phyloP scores from a whole-genome alignment of 1,140 invertebrate species.

The Lepidurus apus region DNA sequence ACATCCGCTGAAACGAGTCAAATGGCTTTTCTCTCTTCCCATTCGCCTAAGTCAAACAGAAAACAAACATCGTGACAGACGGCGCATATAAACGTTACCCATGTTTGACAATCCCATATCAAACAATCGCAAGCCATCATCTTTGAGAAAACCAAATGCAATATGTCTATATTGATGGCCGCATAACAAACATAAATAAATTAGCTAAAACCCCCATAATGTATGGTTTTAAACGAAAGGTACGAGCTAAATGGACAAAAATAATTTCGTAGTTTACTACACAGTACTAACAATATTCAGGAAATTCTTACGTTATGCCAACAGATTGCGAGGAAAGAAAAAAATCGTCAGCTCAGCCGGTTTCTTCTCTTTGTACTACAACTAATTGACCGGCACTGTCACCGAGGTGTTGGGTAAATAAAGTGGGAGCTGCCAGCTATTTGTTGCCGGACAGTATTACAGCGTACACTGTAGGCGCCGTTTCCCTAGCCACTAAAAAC shows the following conservation, averaged over 20 bases:
- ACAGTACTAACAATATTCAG: no score
- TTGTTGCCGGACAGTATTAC: background rate
- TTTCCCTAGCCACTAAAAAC: slow-evolving; percentile 4
- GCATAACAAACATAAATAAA: no score
- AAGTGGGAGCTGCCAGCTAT: background rate
- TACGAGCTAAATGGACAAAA: no score
- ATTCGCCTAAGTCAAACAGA: background rate
- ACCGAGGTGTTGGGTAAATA: background rate
- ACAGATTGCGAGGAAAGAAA: no score
- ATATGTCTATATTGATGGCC: no score
- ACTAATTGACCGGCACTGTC: background rate
- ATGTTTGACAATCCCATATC: background rate
- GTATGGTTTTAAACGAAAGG: no score
- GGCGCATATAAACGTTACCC: background rate
- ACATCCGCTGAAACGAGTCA: background rate
- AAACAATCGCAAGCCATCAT: background rate
- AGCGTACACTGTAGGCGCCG: background rate
- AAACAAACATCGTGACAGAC: background rate
- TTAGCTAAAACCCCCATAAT: no score
- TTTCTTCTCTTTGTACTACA: no score
- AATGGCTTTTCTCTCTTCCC: background rate
- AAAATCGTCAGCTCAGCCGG: no score
- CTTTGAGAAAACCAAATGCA: no score
- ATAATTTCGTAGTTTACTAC: no score
- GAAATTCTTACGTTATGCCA: no score